Base-by-base conservation (phyloP, 2,888 invertebrate genomes). In the Noctua pronuba region DNA sequence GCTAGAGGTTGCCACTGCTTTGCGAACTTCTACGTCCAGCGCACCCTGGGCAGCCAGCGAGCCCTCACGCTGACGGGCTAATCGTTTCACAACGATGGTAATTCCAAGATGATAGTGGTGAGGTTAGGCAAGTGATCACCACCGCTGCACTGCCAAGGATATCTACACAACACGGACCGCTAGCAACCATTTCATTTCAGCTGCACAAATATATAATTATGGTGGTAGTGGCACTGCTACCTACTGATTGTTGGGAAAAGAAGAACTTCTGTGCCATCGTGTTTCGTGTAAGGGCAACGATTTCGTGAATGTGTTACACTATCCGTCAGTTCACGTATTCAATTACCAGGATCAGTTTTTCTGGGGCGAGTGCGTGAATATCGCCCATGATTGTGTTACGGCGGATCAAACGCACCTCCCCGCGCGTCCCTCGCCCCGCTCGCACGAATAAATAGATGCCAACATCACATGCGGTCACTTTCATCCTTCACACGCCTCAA, bases 291-390 rank as follows among this genome's bases (percentile, higher is more conserved):
- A 44, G 31, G 38, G 28, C 38, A 35, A 38, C 35, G 62, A 49
- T 75, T 66, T 44, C 38, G 70, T 71, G 49, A 70, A 62, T 70
- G 70, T 71, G 66, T 58, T 71, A 31, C 41, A 70, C 70, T 66
- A 60, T 65, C 67, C 73, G 62, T 73, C 62, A 67, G 69, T 64
- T 44, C 77, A 62, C 77, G 73, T 75, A 78, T 81, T 79, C 77
- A 73, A 81, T 84, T 84, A 81, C 84, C 64, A 38, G 75, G 71
- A 75, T 81, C 81, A 80, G 66, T 38, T 76, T 49, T 49, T 73
- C 62, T 64, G 75, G 75, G 77, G 49, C 46, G 75, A 77, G 81
- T 74, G 77, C 73, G 81, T 78, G 58, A 67, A 69, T 71, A 73
- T 80, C 80, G 65, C 31, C 71, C 71, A 65, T 78, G 73, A 78